Evolutionary conservation across 2,113 vertebrate species (phyloP).

Genomic region (Melanerpes formicivorus): DNA sequence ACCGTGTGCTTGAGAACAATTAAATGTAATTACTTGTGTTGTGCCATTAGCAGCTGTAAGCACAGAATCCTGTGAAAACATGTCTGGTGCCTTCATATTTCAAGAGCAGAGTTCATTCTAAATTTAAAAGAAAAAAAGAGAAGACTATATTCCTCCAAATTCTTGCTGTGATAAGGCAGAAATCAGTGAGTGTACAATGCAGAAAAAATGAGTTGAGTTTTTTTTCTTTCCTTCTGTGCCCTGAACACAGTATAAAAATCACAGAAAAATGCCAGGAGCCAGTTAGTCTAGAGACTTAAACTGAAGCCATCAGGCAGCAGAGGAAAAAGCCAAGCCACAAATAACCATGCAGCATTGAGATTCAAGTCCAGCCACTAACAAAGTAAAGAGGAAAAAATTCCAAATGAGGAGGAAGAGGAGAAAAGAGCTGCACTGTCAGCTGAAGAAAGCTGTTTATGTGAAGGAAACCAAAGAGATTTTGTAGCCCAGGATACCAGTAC

Average conservation of each 20-base stretch:
- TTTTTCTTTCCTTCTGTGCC: neutral
- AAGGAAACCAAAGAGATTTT: slow-evolving; percentile 40
- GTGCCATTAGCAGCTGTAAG: neutral
- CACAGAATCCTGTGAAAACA: slow-evolving; percentile 30
- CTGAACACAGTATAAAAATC: slow-evolving; percentile 39
- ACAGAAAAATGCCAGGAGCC: slow-evolving; percentile 58
- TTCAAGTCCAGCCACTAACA: slow-evolving; percentile 40
- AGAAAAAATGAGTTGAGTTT: neutral
- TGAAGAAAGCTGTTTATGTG: slow-evolving; percentile 60
- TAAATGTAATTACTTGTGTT: slow-evolving; percentile 33
- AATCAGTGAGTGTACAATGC: neutral
- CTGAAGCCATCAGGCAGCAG: slow-evolving; percentile 23
- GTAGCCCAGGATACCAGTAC: slow-evolving; percentile 48
- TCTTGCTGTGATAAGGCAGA: slow-evolving; percentile 12
- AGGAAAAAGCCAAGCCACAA: slow-evolving; percentile 57
- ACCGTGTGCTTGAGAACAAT: neutral
- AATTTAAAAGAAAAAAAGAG: neutral
- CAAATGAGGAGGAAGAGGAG: slow-evolving; percentile 52
- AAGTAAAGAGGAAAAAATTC: slow-evolving; percentile 35
- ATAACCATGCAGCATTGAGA: slow-evolving; percentile 58
- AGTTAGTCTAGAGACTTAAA: slow-evolving; percentile 54
- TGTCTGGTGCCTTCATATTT: neutral
- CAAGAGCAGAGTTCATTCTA: neutral
- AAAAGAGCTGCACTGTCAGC: slow-evolving; percentile 56
- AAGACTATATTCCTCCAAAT: neutral